Evolutionary conservation across 2,797 vertebrate genomes (phyloP).

Genomic region (Rhynchonycteris naso): DNA sequence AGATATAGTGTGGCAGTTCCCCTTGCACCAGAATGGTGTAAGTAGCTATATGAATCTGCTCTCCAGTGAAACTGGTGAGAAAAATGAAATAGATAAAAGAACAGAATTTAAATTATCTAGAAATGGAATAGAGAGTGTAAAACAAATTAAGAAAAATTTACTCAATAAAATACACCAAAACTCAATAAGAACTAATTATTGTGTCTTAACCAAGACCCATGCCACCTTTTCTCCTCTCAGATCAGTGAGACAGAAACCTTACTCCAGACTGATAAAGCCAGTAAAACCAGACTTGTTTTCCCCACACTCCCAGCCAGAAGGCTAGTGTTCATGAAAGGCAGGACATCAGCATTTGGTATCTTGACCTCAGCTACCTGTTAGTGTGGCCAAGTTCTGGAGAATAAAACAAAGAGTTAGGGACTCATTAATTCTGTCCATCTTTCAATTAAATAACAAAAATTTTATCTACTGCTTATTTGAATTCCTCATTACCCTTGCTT

Average conservation of each 20-base stretch:
- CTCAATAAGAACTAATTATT: neutral
- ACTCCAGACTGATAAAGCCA: neutral
- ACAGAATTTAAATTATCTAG: neutral
- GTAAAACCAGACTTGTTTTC: accelerated
- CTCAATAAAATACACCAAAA: neutral
- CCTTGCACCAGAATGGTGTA: neutral
- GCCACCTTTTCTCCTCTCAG: neutral
- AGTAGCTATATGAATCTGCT: neutral
- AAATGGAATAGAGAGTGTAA: neutral
- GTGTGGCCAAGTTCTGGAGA: neutral
- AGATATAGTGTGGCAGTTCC: neutral
- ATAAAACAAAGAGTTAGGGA: neutral
- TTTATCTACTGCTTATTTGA: neutral
- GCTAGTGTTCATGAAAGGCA: neutral
- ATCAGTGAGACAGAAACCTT: neutral
- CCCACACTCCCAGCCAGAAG: neutral
- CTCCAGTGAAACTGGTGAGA: neutral
- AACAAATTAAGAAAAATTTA: neutral
- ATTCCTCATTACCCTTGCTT: neutral
- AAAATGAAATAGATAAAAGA: neutral
- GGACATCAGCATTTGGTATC: neutral
- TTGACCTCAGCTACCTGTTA: neutral
- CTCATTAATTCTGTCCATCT: neutral
- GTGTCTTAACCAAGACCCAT: neutral
- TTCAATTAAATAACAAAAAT: neutral